Evolutionary conservation across 2,888 invertebrate species (phyloP).

Genomic region (Drosophila buzzatii): DNA sequence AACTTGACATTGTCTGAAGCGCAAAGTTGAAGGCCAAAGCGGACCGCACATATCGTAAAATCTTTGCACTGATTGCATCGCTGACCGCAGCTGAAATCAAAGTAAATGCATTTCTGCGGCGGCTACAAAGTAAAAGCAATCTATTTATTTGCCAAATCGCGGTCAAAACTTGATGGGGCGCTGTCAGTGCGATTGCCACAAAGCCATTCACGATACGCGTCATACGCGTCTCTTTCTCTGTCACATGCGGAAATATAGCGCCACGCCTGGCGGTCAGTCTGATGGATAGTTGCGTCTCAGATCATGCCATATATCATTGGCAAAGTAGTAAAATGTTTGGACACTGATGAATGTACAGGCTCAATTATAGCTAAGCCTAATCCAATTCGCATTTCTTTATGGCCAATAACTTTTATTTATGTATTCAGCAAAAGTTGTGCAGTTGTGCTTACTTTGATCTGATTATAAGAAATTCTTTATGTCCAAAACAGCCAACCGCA

Average conservation of each 20-base stretch:
- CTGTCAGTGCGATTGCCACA: conserved; percentile 9
- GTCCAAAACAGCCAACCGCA: not conserved
- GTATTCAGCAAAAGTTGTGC: not conserved
- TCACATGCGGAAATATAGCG: conserved; percentile 57
- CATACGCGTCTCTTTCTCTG: not conserved
- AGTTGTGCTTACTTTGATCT: conserved; percentile 20
- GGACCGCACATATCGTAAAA: conserved; percentile 7
- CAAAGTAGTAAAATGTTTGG: conserved; percentile 51
- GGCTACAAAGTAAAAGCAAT: conserved; percentile 56
- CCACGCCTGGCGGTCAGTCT: conserved; percentile 38
- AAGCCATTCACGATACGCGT: conserved; percentile 5
- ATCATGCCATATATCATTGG: conserved; percentile 33
- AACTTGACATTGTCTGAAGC: conserved; percentile 52
- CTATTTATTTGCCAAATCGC: conserved; percentile 61
- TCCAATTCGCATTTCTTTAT: not conserved
- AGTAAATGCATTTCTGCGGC: conserved; percentile 55
- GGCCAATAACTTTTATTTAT: not conserved
- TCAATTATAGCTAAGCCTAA: conserved; percentile 26
- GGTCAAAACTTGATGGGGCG: conserved; percentile 27
- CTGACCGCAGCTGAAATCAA: conserved; percentile 48
- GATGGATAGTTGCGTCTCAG: conserved; percentile 60
- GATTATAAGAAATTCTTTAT: conserved; percentile 5
- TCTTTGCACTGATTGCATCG: conserved; percentile 27
- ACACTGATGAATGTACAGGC: conserved; percentile 46
- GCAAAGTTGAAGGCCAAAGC: conserved; percentile 64